Evolutionary conservation across 2,113 vertebrate species (phyloP).

Genomic region (Heptranchias perlo): DNA sequence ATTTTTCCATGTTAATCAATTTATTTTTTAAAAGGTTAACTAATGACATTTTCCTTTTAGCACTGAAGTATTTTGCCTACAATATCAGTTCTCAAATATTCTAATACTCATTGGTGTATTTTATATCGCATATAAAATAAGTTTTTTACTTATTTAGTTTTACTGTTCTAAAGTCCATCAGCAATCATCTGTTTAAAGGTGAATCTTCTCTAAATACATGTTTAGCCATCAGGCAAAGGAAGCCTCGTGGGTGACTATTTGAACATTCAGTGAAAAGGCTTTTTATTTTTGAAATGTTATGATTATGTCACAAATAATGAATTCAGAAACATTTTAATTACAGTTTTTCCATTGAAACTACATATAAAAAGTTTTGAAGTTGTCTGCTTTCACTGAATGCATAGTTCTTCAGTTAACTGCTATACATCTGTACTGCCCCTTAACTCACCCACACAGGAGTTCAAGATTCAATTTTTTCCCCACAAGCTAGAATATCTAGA

Average conservation of each 20-base stretch:
- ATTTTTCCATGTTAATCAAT: background rate
- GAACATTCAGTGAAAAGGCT: background rate
- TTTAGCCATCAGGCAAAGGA: background rate
- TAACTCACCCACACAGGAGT: background rate
- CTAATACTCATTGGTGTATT: background rate
- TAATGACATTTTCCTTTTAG: background rate
- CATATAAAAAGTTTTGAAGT: background rate
- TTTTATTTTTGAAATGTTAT: background rate
- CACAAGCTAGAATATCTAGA: background rate
- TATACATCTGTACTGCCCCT: background rate
- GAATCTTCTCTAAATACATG: background rate
- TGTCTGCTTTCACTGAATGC: background rate
- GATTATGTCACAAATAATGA: background rate
- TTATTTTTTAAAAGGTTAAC: background rate
- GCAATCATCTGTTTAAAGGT: background rate
- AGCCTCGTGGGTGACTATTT: background rate
- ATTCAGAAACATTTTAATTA: slow-evolving; percentile 1
- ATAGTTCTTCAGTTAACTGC: background rate
- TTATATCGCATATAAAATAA: background rate
- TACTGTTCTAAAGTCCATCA: background rate
- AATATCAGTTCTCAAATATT: background rate
- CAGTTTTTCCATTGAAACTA: background rate
- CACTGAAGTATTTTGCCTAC: background rate
- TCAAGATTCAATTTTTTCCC: background rate
- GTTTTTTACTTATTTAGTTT: background rate